Percentiles rank a stretch among this genome's conserved stretches.
Evolutionary conservation across 2,113 vertebrate species (phyloP).

Genomic region (Apistogramma diplotaenia): DNA sequence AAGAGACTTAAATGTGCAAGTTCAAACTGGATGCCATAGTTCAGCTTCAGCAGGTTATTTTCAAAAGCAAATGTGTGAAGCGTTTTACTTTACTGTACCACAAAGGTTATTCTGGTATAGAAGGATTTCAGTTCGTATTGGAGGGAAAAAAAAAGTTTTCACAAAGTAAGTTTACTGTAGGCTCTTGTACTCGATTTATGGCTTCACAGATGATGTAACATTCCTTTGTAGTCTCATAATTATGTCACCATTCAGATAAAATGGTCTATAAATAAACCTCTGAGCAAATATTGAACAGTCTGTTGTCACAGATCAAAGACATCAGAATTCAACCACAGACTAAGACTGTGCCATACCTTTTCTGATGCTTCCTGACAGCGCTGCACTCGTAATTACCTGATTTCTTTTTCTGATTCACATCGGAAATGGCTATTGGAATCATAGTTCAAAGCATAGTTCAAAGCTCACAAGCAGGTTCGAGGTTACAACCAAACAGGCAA

Average conservation of each 20-base stretch:
- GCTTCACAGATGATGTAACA: background rate
- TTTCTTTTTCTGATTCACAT: background rate
- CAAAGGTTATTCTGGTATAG: background rate
- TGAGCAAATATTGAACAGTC: background rate
- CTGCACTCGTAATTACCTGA: background rate
- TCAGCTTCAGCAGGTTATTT: conserved; percentile 1
- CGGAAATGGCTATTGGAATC: background rate
- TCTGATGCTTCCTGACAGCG: background rate
- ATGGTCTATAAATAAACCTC: background rate
- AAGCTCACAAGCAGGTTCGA: background rate
- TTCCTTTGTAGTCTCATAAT: conserved; percentile 1
- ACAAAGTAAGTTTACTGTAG: background rate
- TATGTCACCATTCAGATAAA: background rate
- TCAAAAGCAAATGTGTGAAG: background rate
- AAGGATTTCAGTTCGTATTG: background rate
- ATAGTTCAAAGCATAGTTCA: background rate
- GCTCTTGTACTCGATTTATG: background rate
- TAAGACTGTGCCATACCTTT: background rate
- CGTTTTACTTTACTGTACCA: background rate
- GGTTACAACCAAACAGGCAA: background rate
- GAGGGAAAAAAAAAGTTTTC: accelerated
- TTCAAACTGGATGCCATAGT: background rate
- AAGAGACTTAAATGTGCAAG: background rate
- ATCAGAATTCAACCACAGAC: background rate
- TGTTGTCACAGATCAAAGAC: background rate